phyloP scores from a whole-genome alignment of 92 coral and sea anemone species.

The Plumapathes pennacea region DNA sequence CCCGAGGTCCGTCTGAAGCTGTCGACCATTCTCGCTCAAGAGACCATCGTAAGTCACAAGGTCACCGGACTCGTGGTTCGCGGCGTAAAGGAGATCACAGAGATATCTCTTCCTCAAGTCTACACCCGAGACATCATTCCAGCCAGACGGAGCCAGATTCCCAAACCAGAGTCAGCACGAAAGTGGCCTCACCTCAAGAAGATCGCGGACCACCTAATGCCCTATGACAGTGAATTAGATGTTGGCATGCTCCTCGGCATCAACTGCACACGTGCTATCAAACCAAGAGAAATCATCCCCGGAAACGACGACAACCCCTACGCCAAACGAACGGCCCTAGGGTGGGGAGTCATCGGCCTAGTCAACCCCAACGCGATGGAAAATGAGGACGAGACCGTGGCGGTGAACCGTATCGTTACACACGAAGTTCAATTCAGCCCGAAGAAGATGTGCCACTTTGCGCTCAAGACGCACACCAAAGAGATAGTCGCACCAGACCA shows the following conservation, averaged over 20 bases:
- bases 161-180: conserved; percentile 39
- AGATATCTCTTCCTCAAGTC: conserved; percentile 29
- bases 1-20: conserved; percentile 27
- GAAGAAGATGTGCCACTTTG: conserved; percentile 18
- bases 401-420: conserved; percentile 8
- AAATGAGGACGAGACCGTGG: conserved; percentile 22
- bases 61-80: conserved; percentile 22
- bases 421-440: conserved; percentile 20
- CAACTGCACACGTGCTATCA: conserved; percentile 36
- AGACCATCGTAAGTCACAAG: conserved; percentile 9
- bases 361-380: too few species aligned
- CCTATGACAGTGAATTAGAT: conserved; percentile 8
- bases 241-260: conserved; percentile 45
- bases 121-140: conserved; percentile 48
- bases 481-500: conserved; percentile 28
- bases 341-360: conserved; percentile 64
- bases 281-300: conserved; percentile 29
- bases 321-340: conserved; percentile 36
- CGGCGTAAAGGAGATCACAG: conserved; percentile 17
- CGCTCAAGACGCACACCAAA: conserved; percentile 26
- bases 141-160: conserved; percentile 41
- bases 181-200: conserved; percentile 42
- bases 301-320: conserved; percentile 26
- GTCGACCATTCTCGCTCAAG: conserved; percentile 25
- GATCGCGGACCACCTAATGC: conserved; percentile 26